Evolutionary conservation across 2,888 invertebrate genomes (phyloP).

Genomic region (Campoplex nolae): DNA sequence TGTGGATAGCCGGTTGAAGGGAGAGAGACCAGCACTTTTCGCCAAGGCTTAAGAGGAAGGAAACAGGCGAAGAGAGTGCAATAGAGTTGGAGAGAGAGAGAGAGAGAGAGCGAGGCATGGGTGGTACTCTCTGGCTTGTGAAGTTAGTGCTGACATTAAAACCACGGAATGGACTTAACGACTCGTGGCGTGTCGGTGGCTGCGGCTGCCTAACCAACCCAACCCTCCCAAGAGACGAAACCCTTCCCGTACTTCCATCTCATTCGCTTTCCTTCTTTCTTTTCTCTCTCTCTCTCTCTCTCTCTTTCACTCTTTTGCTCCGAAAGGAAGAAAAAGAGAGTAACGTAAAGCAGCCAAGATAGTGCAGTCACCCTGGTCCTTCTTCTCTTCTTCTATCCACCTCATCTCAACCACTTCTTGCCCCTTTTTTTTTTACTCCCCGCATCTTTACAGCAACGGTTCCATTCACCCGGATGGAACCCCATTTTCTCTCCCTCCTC

Average conservation of each 20-base stretch:
- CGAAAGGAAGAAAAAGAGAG: conserved; percentile 14
- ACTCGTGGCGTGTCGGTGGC: conserved; percentile 79
- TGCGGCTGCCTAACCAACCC: conserved; percentile 73
- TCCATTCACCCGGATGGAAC: conserved; percentile 50
- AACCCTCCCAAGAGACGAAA: conserved; percentile 58
- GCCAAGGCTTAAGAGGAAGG: conserved; percentile 28
- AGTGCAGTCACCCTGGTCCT: conserved; percentile 53
- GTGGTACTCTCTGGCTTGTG: conserved; percentile 69
- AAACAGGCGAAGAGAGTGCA: conserved; percentile 23
- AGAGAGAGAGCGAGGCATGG: conserved; percentile 3
- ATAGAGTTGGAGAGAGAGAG: conserved; percentile 12
- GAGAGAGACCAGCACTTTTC: conserved; percentile 25
- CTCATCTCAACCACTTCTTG: conserved; percentile 53
- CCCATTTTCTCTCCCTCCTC: conserved; percentile 43
- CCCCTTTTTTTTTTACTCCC: conserved; percentile 1
- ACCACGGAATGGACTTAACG: conserved; percentile 80
- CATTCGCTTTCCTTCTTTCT: conserved; percentile 56
- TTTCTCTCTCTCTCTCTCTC: conserved; percentile 60
- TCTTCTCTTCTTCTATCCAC: conserved; percentile 45
- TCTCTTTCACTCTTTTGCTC: conserved; percentile 40
- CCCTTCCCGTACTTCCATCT: conserved; percentile 56
- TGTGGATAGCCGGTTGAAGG: conserved; percentile 59
- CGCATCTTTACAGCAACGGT: conserved; percentile 23
- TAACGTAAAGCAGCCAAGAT: conserved; percentile 34
- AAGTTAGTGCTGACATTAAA: conserved; percentile 81